Evolutionary conservation across 2,888 invertebrate species (phyloP).

Genomic region (Euphydryas editha): DNA sequence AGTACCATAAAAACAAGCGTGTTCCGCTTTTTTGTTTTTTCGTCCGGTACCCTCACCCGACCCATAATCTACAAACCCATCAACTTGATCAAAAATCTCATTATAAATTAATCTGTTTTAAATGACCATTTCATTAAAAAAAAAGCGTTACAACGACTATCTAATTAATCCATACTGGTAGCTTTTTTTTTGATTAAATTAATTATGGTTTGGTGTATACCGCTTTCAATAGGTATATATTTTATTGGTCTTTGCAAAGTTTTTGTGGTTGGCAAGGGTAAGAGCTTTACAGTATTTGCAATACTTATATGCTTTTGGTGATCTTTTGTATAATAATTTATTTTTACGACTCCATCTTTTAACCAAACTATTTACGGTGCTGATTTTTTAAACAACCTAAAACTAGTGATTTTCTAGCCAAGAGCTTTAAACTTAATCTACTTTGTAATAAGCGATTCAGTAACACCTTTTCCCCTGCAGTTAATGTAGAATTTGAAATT

Average conservation of each 20-base stretch:
- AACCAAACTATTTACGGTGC: too few relatives aligned
- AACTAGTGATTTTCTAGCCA: too few relatives aligned
- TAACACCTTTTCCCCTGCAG: too few relatives aligned
- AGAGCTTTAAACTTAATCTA: too few relatives aligned
- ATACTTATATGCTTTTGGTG: too few relatives aligned
- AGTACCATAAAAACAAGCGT: background rate
- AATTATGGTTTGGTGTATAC: background rate
- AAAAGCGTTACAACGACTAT: background rate
- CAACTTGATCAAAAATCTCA: background rate
- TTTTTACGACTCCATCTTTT: too few relatives aligned
- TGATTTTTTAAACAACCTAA: too few relatives aligned
- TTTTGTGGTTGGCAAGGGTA: background rate
- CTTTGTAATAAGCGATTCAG: too few relatives aligned
- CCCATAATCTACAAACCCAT: background rate
- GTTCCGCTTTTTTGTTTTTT: background rate
- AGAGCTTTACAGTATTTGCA: too few relatives aligned
- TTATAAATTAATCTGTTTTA: background rate
- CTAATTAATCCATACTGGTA: background rate
- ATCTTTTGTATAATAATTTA: too few relatives aligned
- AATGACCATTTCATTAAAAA: background rate
- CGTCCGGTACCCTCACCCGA: background rate
- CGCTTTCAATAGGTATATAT: background rate
- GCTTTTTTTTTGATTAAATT: background rate
- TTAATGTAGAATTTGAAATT: too few relatives aligned
- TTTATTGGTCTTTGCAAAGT: background rate